phyloP scores from a whole-genome alignment of 2,888 invertebrate species.

The Diadegma fenestrale region DNA sequence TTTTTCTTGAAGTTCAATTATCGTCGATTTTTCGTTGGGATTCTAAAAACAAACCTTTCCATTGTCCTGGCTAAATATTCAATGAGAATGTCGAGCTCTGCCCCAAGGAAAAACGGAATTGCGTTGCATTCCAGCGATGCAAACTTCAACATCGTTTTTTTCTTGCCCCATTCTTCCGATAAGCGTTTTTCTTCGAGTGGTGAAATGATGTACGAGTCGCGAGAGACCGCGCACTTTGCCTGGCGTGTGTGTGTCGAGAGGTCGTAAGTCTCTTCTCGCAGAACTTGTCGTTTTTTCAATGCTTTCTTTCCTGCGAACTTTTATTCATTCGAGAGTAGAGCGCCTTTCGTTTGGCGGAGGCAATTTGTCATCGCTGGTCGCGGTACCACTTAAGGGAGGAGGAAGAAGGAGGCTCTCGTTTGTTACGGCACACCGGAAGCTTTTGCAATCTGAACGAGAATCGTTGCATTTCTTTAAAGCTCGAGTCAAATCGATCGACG shows the following conservation, averaged over 20 bases:
- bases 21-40: too few relatives aligned
- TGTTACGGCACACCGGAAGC: slow-evolving; percentile 53
- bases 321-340: slow-evolving; percentile 31
- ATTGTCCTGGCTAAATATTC: too few relatives aligned
- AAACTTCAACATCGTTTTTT: too few relatives aligned
- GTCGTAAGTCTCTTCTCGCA: slow-evolving; percentile 59
- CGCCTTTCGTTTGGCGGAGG: slow-evolving; percentile 59
- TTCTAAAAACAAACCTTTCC: too few relatives aligned
- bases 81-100: too few relatives aligned
- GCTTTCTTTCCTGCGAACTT: slow-evolving; percentile 10
- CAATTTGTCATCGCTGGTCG: slow-evolving; percentile 64
- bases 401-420: slow-evolving; percentile 35
- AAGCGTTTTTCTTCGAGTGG: slow-evolving; percentile 40
- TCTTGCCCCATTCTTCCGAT: slow-evolving; percentile 2
- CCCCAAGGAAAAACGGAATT: too few relatives aligned
- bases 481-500: neutral
- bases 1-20: too few relatives aligned
- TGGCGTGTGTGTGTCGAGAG: slow-evolving; percentile 58
- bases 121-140: too few relatives aligned
- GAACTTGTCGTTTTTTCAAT: slow-evolving; percentile 1
- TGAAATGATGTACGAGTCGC: slow-evolving; percentile 59
- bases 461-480: slow-evolving; percentile 46
- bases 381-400: slow-evolving; percentile 39
- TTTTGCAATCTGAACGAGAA: slow-evolving; percentile 46
- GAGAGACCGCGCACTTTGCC: slow-evolving; percentile 57